Percentiles rank a stretch among this genome's conserved stretches.
Conservation (phyloP, 2,888 invertebrate species). For the Campoletis raptor region DNA sequence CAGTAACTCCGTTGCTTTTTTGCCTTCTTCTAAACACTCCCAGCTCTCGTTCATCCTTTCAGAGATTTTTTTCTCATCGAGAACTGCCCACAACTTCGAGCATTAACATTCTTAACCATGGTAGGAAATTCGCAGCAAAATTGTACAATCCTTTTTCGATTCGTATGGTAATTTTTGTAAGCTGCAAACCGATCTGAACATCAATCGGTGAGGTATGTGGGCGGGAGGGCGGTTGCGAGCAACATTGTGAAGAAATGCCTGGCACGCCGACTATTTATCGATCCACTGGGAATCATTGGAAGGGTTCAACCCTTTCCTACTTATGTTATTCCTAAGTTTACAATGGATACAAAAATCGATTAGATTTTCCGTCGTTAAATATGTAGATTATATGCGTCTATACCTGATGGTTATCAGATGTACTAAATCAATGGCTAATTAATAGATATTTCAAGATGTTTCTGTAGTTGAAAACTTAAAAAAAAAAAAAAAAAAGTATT, state of each 20-base stretch:
- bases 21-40: slow-evolving; percentile 48
- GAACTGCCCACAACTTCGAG: neutral
- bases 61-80: slow-evolving; percentile 14
- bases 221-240: neutral
- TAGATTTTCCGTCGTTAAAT: neutral
- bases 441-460: neutral
- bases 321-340: slow-evolving; percentile 12
- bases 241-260: slow-evolving; percentile 34
- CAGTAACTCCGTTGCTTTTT: slow-evolving; percentile 37
- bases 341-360: neutral
- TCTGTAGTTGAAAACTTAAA: too few species aligned
- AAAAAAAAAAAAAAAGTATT: neutral
- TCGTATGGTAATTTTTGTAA: slow-evolving; percentile 22
- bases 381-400: neutral
- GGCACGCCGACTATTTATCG: slow-evolving; percentile 39
- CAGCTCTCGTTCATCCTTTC: slow-evolving; percentile 22
- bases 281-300: neutral
- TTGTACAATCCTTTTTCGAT: slow-evolving; percentile 27
- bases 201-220: slow-evolving; percentile 16
- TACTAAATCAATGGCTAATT: neutral
- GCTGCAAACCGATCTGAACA: slow-evolving; percentile 1
- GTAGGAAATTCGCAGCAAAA: slow-evolving; percentile 28
- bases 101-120: neutral
- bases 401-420: neutral
- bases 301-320: slow-evolving; percentile 21